Evolutionary conservation across 2,113 vertebrate species (phyloP).

Genomic region (Paradoxurus hermaphroditus): DNA sequence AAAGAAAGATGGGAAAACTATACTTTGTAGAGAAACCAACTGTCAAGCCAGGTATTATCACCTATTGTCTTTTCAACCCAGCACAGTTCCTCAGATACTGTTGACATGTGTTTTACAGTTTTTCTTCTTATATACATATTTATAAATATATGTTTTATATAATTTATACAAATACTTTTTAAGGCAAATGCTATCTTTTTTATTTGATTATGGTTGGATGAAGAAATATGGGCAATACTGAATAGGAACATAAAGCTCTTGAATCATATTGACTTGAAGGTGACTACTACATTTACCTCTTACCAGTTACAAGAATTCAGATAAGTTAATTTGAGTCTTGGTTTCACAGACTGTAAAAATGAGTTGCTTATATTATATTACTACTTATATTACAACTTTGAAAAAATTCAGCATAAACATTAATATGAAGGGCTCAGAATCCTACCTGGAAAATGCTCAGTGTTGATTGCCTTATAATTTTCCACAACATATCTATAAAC

Average conservation of each 20-base stretch:
- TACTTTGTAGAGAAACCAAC: not conserved
- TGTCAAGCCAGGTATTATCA: not conserved
- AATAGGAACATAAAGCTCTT: not conserved
- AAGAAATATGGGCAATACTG: not conserved
- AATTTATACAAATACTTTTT: not conserved
- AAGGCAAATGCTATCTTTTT: not conserved
- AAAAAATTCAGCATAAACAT: not conserved
- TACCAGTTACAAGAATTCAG: not conserved
- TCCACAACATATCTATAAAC: not conserved
- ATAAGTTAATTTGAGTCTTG: not conserved
- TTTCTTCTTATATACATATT: not conserved
- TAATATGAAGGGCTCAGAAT: not conserved
- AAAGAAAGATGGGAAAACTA: not conserved
- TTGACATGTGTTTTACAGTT: not conserved
- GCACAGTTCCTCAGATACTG: not conserved
- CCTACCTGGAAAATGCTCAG: not conserved
- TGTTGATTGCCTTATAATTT: not conserved
- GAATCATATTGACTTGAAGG: not conserved
- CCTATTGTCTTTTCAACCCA: not conserved
- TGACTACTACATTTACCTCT: not conserved
- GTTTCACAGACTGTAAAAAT: not conserved
- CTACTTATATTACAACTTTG: not conserved
- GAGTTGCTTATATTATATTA: not conserved
- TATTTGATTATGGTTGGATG: not conserved
- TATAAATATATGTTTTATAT: not conserved